These are phyloP conservation scores for Hirtodrosophila alboralis DNA, from an alignment of 2,888 invertebrate genomes.

Conservation along the genomic window DNA sequence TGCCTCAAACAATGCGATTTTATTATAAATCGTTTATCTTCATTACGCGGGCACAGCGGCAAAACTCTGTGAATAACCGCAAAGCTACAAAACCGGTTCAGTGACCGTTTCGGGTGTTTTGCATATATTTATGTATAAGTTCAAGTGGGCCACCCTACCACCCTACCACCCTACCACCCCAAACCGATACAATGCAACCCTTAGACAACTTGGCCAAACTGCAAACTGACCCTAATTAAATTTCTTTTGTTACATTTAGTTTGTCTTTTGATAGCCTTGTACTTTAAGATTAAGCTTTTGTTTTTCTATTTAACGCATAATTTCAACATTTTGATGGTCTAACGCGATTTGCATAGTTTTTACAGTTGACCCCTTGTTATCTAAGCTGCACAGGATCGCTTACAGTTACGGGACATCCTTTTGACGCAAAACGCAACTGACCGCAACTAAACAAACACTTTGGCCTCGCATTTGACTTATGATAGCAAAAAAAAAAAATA, in stretches of 20 bases:
- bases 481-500: constrained; percentile 17
- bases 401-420: constrained; percentile 51
- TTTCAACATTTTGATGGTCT: constrained; percentile 75
- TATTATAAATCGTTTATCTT: constrained; percentile 75
- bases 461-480: constrained; percentile 67
- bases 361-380: constrained; percentile 58
- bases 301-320: constrained; percentile 78
- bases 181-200: constrained; percentile 45
- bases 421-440: constrained; percentile 64
- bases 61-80: constrained; percentile 53
- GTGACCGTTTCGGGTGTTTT: constrained; percentile 33
- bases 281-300: constrained; percentile 75
- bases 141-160: constrained; percentile 43
- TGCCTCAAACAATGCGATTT: constrained; percentile 52
- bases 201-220: constrained; percentile 24
- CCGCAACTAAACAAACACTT: constrained; percentile 77
- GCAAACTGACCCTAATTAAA: constrained; percentile 69
- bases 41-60: constrained; percentile 68
- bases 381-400: constrained; percentile 48
- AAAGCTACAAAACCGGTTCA: constrained; percentile 56
- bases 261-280: constrained; percentile 72
- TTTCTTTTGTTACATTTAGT: constrained; percentile 70
- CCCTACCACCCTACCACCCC: constrained; percentile 61
- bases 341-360: constrained; percentile 52
- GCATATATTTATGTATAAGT: constrained; percentile 28